Evolutionary conservation across 2,113 vertebrate species (phyloP), one percentile per base, ranked within the genome.

Genomic region (Psammodynastes pulverulentus): DNA sequence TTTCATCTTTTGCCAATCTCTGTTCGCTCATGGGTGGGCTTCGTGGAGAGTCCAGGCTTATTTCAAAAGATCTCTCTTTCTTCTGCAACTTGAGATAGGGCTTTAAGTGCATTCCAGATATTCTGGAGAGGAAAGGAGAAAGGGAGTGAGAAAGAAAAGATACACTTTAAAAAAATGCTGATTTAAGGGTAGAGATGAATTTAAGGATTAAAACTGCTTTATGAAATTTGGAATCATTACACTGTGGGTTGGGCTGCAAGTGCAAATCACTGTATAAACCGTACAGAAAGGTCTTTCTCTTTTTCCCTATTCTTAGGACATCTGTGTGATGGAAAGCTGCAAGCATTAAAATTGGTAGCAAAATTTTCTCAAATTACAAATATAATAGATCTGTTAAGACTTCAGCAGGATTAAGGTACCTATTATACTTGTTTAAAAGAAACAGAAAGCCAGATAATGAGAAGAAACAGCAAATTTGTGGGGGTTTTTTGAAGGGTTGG

Each of bases 101-200:
- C 97, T 98, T 99, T 95, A 99, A 97, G 97, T 98, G 98, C 98
- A 99, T 99, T 97, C 97, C 98, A 97, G 97, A 96, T 95, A 96
- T 96, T 98, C 98, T 99, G 87, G 3, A 90, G 86, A 94, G 94
- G 95, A 91, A 94, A 85, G 94, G 86, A 89, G 26, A 84, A 94
- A 88, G 96, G 86, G 92, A 58, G 89, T 43, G 7, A 79, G 94
- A 93, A 92, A 4, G 84, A 92, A n/a, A 8, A 48, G 39, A 29
- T 23, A 46, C 17, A 19, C 45, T 92, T 92, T 92, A 46, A 85
- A 56, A 90, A 19, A 87, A 2, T 52, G 26, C 10, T 49, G 85
- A 26, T 86, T 86, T 29, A 48, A 86, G 46, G 10, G 5, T 79
- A 49, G 51, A 86, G 26, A 48, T 86, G 23, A 48, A 46, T 49